Evolutionary conservation across 2,888 invertebrate species (phyloP), one percentile per base, ranked within the genome.

Genomic region (Xiphydria camelus): DNA sequence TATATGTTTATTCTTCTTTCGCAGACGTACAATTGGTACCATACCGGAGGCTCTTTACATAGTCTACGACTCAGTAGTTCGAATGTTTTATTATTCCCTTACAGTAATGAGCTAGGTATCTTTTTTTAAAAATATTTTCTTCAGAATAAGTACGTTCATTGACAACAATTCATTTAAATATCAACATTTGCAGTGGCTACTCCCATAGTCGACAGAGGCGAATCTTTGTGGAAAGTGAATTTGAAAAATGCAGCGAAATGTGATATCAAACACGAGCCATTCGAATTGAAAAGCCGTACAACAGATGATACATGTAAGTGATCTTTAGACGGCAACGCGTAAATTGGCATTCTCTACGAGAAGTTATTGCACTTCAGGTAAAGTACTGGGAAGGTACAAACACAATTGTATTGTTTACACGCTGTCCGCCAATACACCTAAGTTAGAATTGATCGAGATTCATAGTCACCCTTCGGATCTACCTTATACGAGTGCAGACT

Each of bases 1-100:
- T n/a, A n/a, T n/a, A n/a, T 18, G 1, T 26, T 14, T 41, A 10
- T 12, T 19, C 26, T 23, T 39, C 4, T n/a, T 43, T 62, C 61
- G 5, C 19, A 70, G 71, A 52, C 46, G 29, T 74, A 74, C 42
- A 74, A 75, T 47, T 75, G 73, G 73, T 74, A 74, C 45, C 69
- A 68, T 33, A 68, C 66, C 20, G 73, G 75, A 39, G 75, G 75
- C 42, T 53, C 68, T 3, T 41, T 75, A 26, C 57, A 57, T 15
- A 53, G 50, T 44, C 21, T 70, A 5, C 18, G 10, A 7, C 45
- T 66, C 9, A 56, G 56, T 32, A 45, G 48, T 26, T 49, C 48
- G 36, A 57, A 60, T 59, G 34, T 70, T 52, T 51, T 73, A 35
- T 20, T 75, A n/a, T 70, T 73, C 45, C 73, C 73, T 26, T 74